Evolutionary conservation across 2,888 invertebrate genomes (phyloP).

Genomic region (Sarcophaga variegata): DNA sequence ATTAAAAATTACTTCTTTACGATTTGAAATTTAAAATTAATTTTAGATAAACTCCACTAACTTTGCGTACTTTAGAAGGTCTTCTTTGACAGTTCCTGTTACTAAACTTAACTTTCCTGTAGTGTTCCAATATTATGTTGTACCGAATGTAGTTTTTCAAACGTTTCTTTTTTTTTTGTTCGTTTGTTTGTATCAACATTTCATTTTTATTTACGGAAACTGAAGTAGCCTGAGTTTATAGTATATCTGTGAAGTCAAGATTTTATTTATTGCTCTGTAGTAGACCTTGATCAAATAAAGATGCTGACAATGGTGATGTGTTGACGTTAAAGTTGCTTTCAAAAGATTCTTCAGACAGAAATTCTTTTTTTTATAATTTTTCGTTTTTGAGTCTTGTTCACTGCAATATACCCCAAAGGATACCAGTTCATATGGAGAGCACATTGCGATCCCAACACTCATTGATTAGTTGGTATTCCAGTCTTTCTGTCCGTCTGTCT

Average conservation of each 20-base stretch:
- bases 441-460: not conserved
- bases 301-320: slow-evolving; percentile 56
- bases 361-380: not conserved
- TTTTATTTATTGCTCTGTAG: slow-evolving; percentile 33
- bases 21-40: too few relatives aligned
- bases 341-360: slow-evolving; percentile 17
- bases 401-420: not conserved
- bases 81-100: too few relatives aligned
- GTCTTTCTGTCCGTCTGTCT: not conserved
- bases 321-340: slow-evolving; percentile 44
- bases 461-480: slow-evolving; percentile 8
- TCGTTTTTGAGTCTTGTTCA: not conserved
- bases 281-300: slow-evolving; percentile 57
- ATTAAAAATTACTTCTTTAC: too few relatives aligned
- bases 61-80: too few relatives aligned
- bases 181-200: not conserved
- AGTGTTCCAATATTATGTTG: too few relatives aligned
- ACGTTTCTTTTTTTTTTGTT: slow-evolving; percentile 9
- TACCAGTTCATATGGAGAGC: not conserved
- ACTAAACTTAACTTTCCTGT: too few relatives aligned
- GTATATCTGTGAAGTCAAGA: not conserved
- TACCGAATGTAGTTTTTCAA: too few relatives aligned
- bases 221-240: too few relatives aligned
- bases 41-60: too few relatives aligned
- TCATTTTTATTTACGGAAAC: too few relatives aligned